phyloP scores from a whole-genome alignment of 2,113 vertebrate genomes.

The Paramormyrops kingsleyae region DNA sequence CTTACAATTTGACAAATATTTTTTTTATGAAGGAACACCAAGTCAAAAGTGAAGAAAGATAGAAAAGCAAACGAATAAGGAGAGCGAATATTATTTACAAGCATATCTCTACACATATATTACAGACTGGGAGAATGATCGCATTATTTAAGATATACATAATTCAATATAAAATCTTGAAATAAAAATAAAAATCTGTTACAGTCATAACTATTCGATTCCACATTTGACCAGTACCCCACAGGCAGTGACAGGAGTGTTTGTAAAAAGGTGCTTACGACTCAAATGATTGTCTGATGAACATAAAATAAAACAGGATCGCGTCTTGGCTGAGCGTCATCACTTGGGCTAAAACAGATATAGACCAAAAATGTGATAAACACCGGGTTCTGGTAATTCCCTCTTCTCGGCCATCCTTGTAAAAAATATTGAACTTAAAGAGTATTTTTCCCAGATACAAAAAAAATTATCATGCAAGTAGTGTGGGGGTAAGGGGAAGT shows the following conservation, averaged over 20 bases:
- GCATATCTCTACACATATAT: conserved; percentile 99
- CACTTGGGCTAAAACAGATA: conserved; percentile 65
- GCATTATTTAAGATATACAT: conserved; percentile 99
- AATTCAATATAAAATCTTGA: conserved; percentile 99
- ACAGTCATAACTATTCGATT: conserved; percentile 99
- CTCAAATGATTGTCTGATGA: conserved; percentile 99
- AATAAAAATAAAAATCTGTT: conserved; percentile 99
- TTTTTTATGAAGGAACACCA: conserved; percentile 72
- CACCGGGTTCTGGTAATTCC: conserved; percentile 75
- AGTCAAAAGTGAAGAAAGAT: conserved; percentile 72
- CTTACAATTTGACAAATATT: conserved; percentile 77
- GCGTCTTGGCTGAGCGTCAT: conserved; percentile 77
- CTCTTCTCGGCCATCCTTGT: conserved; percentile 85
- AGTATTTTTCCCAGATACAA: conserved; percentile 75
- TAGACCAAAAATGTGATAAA: conserved; percentile 64
- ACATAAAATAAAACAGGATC: conserved; percentile 76
- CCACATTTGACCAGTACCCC: conserved; percentile 98
- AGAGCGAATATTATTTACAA: conserved; percentile 95
- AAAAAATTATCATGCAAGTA: conserved; percentile 87
- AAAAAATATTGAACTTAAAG: conserved; percentile 73
- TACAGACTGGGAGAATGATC: conserved; percentile 98
- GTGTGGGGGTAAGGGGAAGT: conserved; percentile 58
- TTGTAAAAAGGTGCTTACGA: conserved; percentile 98
- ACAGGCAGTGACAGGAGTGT: conserved; percentile 98
- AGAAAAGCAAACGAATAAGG: conserved; percentile 69